Evolutionary conservation across 1,140 invertebrate species (phyloP).

Genomic region (Drosophila repletoides): DNA sequence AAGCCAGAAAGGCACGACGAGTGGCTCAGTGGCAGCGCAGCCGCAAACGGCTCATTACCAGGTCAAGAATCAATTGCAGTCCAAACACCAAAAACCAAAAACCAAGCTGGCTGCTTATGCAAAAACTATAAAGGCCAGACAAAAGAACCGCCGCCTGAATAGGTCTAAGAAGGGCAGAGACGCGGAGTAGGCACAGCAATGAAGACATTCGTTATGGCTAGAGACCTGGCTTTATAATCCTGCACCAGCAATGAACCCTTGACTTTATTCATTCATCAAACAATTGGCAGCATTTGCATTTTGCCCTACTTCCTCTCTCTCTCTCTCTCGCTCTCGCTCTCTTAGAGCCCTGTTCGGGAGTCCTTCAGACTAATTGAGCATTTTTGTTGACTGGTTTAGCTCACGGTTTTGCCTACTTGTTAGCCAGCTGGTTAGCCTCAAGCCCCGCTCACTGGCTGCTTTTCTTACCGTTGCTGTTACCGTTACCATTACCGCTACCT

Average conservation of each 20-base stretch:
- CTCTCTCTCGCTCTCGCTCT: background rate
- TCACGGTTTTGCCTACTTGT: constrained; percentile 73
- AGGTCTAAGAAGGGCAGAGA: background rate
- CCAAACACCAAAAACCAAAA: constrained; percentile 22
- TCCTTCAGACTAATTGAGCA: constrained; percentile 69
- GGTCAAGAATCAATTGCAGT: constrained; percentile 44
- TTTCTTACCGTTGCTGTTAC: background rate
- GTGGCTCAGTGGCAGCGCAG: constrained; percentile 9
- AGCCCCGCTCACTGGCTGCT: constrained; percentile 19
- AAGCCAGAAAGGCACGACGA: constrained; percentile 34
- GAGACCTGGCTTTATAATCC: constrained; percentile 16
- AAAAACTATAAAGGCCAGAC: constrained; percentile 19
- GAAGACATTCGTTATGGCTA: constrained; percentile 55
- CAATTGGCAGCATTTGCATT: constrained; percentile 42
- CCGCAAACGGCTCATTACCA: constrained; percentile 41
- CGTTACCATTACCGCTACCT: constrained; percentile 6
- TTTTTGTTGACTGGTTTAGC: constrained; percentile 63
- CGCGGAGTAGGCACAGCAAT: constrained; percentile 36
- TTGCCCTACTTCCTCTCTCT: background rate
- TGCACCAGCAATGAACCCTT: constrained; percentile 23
- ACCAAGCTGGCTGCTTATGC: constrained; percentile 26
- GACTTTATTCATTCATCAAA: constrained; percentile 41
- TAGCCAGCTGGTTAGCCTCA: constrained; percentile 40
- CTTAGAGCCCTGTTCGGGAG: constrained; percentile 19
- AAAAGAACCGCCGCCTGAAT: constrained; percentile 14